Evolutionary conservation across 1,140 invertebrate species (phyloP), one percentile per base, ranked within the genome.

Genomic region (Hesperophylax magnus): DNA sequence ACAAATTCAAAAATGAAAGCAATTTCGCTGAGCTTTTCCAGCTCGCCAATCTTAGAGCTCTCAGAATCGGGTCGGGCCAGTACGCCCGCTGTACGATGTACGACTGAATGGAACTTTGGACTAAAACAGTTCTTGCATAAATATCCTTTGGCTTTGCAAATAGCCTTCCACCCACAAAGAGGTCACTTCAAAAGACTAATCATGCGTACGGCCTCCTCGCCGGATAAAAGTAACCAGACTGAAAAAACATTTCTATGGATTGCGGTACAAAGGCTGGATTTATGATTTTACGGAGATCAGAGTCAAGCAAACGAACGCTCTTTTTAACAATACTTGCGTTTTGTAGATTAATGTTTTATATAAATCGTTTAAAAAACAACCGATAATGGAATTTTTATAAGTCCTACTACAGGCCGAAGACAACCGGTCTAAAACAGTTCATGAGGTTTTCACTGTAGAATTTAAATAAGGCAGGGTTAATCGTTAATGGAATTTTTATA

Each of bases 151-250:
- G 76, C 61, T 60, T 47, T 77, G 58, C 39, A 17, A 77, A 77
- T 77, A 69, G 65, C 61, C 65, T 56, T 71, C 27, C 31, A 58
- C 54, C 69, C 72, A 63, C 77, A 78, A 78, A 78, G 77, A 78
- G 77, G 77, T 78, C 77, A 78, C 65, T 78, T 63, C 34, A 78
- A 56, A 78, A 54, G 63, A 78, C 56, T 78, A 78, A 78, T 78
- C 77, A 78, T 71, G 77, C 77, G 77, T 78, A 47, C 77, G 39
- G 54, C 14, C 15, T 76, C 39, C 24, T 24, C n/a, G 24, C 34
- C 34, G 69, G 52, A 54, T 72, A 53, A 72, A 54, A 24, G 69
- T 72, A 31, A 58, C 72, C 56, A 60, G 72, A 14, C 69, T 72
- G 69, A 72, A 72, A 54, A 76, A 76, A 76, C 54, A 31, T 76